Evolutionary conservation across 2,113 vertebrate species (phyloP), one percentile per base, ranked within the genome.

Genomic region (Casuarius casuarius): DNA sequence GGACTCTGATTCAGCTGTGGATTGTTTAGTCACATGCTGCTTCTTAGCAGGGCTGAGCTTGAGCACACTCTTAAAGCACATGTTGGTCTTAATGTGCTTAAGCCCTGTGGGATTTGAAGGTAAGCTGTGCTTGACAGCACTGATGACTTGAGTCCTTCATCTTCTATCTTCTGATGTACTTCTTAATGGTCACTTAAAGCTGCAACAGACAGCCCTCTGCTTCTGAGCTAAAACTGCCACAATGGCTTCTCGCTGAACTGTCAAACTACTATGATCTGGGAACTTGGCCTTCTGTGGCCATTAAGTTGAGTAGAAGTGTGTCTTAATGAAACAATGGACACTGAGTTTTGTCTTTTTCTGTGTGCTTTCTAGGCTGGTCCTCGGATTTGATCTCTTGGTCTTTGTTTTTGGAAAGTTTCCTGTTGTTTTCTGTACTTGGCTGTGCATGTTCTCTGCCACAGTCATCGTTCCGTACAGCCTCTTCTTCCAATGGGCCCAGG

Each of bases 321-420:
- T 89, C 48, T 29, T 90, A 33, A 61, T 68, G 75, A 70, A 62
- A 81, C 42, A 68, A 9, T 7, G 12, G 26, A 59, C 1, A 4
- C 54, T 86, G 29, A 87, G 29, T 86, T 26, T 61, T 59, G 58
- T 46, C 61, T 93, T 77, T 88, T 70, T 82, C 84, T 58, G 94
- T 93, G 33, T 95, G 23, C 70, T 13, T 94, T 97, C 59, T 95
- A 99, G 99, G 95, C 96, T 99, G 95, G 99, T 99, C 90, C 92
- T 99, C 71, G 99, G 99, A 93, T 99, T 99, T 97, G 98, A 98
- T 95, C 98, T 99, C 46, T 90, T 99, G 84, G 98, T 98, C 63
- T 99, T 99, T 0, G 98, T 98, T 28, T 99, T 99, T 95, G 99
- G 99, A 52, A 98, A 98, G 96, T 95, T 99, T 62, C 98, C 98